phyloP scores from a whole-genome alignment of 1,140 invertebrate species.

The Drosophila bifasciata region DNA sequence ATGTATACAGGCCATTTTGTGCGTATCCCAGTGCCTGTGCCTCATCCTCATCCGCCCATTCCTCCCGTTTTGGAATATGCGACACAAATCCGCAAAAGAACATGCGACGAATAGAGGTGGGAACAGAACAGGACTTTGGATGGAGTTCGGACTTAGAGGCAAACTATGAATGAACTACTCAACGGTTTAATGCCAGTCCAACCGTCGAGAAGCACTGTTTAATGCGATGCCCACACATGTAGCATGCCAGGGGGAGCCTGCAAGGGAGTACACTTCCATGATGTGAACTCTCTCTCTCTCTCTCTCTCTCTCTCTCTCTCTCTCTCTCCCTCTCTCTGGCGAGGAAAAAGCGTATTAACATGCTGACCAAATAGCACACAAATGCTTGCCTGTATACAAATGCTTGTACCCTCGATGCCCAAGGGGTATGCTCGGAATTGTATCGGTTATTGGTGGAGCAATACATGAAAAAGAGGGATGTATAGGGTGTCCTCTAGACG shows the following conservation, averaged over 20 bases:
- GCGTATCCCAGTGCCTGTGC: slow-evolving; percentile 10
- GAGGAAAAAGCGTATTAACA: slow-evolving; percentile 52
- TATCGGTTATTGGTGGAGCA: not conserved
- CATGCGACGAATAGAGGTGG: not conserved
- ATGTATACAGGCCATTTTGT: slow-evolving; percentile 57
- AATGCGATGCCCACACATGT: slow-evolving; percentile 34
- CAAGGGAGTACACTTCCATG: not conserved
- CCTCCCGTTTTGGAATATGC: slow-evolving; percentile 7
- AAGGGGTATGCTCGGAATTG: slow-evolving; percentile 7
- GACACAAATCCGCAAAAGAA: slow-evolving; percentile 43
- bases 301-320: not conserved
- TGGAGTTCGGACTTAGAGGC: not conserved
- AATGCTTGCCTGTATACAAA: slow-evolving; percentile 43
- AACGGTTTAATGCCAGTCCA: slow-evolving; percentile 45
- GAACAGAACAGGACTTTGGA: not conserved
- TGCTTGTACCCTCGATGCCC: slow-evolving; percentile 28
- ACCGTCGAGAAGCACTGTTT: slow-evolving; percentile 31
- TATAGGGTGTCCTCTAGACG: not conserved
- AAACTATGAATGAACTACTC: slow-evolving; percentile 44
- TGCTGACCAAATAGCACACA: slow-evolving; percentile 57
- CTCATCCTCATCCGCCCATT: too few species aligned
- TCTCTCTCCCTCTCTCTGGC: not conserved
- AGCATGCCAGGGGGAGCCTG: too few species aligned
- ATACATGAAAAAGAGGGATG: not conserved
- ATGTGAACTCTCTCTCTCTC: not conserved